A percentile compares a stretch with the other conserved stretches of the same genome.
phyloP scores from a whole-genome alignment of 2,888 invertebrate genomes.

The Melanostoma scalare region DNA sequence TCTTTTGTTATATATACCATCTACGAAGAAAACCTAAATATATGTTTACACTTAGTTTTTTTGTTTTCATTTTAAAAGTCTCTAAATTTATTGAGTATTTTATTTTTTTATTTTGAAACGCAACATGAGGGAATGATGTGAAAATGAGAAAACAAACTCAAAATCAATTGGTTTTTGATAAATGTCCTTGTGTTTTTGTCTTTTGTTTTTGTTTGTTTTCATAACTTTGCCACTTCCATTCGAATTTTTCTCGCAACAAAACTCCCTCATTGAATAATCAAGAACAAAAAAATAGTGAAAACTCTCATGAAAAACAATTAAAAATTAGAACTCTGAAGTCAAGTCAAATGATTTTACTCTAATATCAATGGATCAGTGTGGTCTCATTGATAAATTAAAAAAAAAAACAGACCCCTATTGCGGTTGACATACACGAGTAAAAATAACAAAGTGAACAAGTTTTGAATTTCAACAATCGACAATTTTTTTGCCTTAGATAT shows the following conservation, averaged over 20 bases:
- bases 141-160: slow-evolving; percentile 7
- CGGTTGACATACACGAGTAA: no score
- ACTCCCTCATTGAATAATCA: slow-evolving; percentile 23
- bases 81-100: slow-evolving; percentile 70
- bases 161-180: slow-evolving; percentile 70
- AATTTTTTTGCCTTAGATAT: no score
- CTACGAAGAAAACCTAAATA: slow-evolving; percentile 65
- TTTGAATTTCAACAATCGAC: no score
- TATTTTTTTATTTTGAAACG: slow-evolving; percentile 3
- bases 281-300: background rate
- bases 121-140: background rate
- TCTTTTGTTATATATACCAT: slow-evolving; percentile 50
- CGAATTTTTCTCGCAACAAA: slow-evolving; percentile 19
- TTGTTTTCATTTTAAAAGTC: slow-evolving; percentile 56
- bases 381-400: no score
- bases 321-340: no score
- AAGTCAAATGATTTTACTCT: no score
- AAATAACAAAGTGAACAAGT: no score
- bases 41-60: slow-evolving; percentile 29
- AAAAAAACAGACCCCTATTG: no score
- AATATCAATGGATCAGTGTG: no score
- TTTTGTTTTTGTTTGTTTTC: slow-evolving; percentile 13
- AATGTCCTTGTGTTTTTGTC: slow-evolving; percentile 23
- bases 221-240: slow-evolving; percentile 17
- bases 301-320: no score